Conservation (phyloP, 2,888 invertebrate species). For the Ptilodon capucinus region DNA sequence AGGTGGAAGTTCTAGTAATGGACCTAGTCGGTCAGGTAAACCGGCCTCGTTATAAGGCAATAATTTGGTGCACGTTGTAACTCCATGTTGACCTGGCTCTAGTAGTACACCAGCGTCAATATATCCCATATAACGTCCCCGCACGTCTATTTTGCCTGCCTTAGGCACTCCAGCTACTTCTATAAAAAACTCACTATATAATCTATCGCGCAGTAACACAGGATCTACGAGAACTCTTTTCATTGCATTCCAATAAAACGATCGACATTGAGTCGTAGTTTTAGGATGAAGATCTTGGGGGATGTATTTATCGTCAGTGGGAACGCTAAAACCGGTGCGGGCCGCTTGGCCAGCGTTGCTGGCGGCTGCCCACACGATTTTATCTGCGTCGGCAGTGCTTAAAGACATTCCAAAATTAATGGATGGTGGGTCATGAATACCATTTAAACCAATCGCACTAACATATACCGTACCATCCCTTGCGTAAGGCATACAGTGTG, state of each 20-base stretch:
- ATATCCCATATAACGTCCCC: slow-evolving; percentile 66
- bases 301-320: slow-evolving; percentile 57
- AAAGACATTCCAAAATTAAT: slow-evolving; percentile 62
- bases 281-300: slow-evolving; percentile 45
- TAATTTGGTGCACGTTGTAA: slow-evolving; percentile 55
- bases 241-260: slow-evolving; percentile 68
- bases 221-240: slow-evolving; percentile 65
- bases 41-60: slow-evolving; percentile 50
- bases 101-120: slow-evolving; percentile 60
- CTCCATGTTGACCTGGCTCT: slow-evolving; percentile 57
- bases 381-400: slow-evolving; percentile 46
- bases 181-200: slow-evolving; percentile 52
- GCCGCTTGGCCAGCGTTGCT: slow-evolving; percentile 51
- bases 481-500: slow-evolving; percentile 60
- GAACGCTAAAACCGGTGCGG: slow-evolving; percentile 48
- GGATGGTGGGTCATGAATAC: slow-evolving; percentile 36
- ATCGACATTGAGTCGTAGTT: slow-evolving; percentile 42
- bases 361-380: slow-evolving; percentile 62
- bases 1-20: slow-evolving; percentile 62
- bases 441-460: slow-evolving; percentile 59
- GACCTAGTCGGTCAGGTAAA: slow-evolving; percentile 45
- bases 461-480: slow-evolving; percentile 66
- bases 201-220: slow-evolving; percentile 38
- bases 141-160: slow-evolving; percentile 60
- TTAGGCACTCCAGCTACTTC: slow-evolving; percentile 71